phyloP scores from a whole-genome alignment of 2,888 invertebrate species.

The Agrotis clavis region DNA sequence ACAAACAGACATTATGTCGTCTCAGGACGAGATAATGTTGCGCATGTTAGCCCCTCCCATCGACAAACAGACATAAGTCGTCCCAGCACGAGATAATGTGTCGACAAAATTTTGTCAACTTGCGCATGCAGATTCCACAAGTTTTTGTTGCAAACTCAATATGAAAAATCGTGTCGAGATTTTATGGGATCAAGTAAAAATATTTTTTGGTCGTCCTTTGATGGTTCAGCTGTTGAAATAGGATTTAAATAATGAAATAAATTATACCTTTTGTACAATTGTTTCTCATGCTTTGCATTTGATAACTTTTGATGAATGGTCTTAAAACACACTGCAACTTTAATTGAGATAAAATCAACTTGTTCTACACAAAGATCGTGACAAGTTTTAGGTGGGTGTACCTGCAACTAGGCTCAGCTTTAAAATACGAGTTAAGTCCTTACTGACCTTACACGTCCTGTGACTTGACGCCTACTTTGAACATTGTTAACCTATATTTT shows the following conservation, averaged over 20 bases:
- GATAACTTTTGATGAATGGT: background rate
- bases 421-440: background rate
- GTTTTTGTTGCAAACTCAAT: constrained; percentile 47
- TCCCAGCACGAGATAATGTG: no score
- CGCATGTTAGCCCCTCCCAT: no score
- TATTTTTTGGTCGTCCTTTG: constrained; percentile 4
- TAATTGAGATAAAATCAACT: background rate
- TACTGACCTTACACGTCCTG: constrained; percentile 7
- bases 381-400: constrained; percentile 4
- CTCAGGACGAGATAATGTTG: no score
- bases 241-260: background rate
- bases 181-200: constrained; percentile 27
- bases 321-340: background rate
- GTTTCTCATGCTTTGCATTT: background rate
- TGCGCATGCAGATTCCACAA: constrained; percentile 63
- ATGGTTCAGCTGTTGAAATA: constrained; percentile 12
- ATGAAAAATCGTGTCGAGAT: constrained; percentile 49
- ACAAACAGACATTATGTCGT: no score
- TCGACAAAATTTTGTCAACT: no score
- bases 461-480: constrained; percentile 7
- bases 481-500: constrained; percentile 12
- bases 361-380: background rate
- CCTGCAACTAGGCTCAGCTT: constrained; percentile 8
- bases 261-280: background rate
- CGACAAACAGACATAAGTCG: no score